phyloP scores from a whole-genome alignment of 2,113 vertebrate species.

The Notechis scutatus region DNA sequence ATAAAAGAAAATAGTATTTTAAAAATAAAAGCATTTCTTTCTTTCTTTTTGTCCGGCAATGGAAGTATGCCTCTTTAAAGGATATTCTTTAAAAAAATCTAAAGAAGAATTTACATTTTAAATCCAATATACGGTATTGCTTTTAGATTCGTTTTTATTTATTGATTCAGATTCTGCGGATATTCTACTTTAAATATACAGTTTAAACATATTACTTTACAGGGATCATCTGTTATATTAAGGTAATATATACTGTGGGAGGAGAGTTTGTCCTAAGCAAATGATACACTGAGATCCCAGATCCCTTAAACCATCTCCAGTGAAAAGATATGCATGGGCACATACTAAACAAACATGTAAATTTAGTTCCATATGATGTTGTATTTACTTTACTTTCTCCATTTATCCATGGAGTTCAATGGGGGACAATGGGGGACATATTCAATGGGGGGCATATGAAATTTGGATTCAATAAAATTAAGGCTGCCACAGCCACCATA shows the following conservation, averaged over 20 bases:
- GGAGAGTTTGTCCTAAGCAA: neutral
- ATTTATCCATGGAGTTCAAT: neutral
- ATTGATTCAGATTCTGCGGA: neutral
- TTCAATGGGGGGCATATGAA: no score
- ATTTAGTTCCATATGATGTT: neutral
- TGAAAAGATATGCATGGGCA: neutral
- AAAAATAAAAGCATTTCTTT: neutral
- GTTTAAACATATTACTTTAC: neutral
- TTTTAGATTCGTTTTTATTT: neutral
- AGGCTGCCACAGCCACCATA: neutral
- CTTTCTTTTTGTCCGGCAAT: neutral
- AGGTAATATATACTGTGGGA: neutral
- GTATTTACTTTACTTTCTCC: neutral
- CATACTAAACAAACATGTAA: neutral
- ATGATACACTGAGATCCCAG: neutral
- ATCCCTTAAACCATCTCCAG: neutral
- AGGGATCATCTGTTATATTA: neutral
- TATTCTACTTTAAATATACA: neutral
- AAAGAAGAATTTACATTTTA: neutral
- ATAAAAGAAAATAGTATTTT: neutral
- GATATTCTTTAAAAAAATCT: neutral
- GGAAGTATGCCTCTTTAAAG: neutral
- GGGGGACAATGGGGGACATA: no score
- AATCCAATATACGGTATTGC: neutral
- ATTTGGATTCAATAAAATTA: neutral